Evolutionary conservation across 2,113 vertebrate species (phyloP), one percentile per base, ranked within the genome.

Genomic region (Notothenia rossii): DNA sequence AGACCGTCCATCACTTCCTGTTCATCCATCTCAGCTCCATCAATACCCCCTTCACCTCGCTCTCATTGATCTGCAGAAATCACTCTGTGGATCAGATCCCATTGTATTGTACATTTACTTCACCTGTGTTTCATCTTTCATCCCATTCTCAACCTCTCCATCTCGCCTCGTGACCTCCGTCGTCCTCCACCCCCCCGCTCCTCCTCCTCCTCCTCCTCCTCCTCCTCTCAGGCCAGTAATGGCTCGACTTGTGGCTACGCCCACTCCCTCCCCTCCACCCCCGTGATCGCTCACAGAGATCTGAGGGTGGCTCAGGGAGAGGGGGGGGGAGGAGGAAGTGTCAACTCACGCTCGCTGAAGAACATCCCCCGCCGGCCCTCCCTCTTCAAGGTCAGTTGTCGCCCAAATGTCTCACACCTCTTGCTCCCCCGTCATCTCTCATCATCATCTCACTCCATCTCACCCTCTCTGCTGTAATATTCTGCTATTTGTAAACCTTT

Each of bases 201-300:
- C 61, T 40, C 70, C 69, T 71, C 59, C 22, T 64, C 83, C 22
- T 22, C 22, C 22, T 22, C 22, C 36, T 40, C 9, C 61, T 40
- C 70, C 69, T 71, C 59, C 25, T 64, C 83, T 71, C 94, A 99
- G 98, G 93, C 97, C 88, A 96, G 95, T 93, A 98, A 98, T 0
- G 97, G 96, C 86, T 96, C 96, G 88, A 94, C 94, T 70, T 95
- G 95, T 2, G 96, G 97, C 88, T 97, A 96, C 93, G 95, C 96
- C 12, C 97, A 96, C 85, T 99, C 98, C 6, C 95, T 99, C 83
- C 98, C 98, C 0, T 98, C 97, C 84, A 99, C 98, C 2, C 98
- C 97, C 46, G 97, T 98, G 53, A 94, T 98, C n/a, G 90, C 94
- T 78, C 98, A 98, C 89, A 96, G 96, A 81, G 98, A 99, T 67